Evolutionary conservation across 1,140 invertebrate species (phyloP).

Genomic region (Subanguina moxae): DNA sequence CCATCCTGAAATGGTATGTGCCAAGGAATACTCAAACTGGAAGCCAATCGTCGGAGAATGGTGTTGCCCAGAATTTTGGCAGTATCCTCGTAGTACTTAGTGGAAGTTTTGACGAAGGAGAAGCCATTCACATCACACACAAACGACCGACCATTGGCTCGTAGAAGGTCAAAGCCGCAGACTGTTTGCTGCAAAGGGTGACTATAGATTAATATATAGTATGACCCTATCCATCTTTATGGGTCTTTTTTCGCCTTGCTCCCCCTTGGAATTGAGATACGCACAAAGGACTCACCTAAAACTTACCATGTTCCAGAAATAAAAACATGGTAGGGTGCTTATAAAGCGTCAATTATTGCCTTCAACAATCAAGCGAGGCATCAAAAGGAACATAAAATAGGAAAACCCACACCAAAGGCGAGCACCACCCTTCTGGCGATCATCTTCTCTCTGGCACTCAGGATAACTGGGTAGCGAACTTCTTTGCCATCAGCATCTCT

Average conservation of each 20-base stretch:
- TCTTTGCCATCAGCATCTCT: slow-evolving; percentile 96
- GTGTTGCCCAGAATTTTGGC: slow-evolving; percentile 79
- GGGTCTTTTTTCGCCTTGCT: too few relatives aligned
- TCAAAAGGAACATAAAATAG: neutral
- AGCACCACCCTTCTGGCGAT: slow-evolving; percentile 95
- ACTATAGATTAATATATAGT: neutral
- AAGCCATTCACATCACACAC: slow-evolving; percentile 97
- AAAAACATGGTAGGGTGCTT: too few relatives aligned
- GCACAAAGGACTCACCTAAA: too few relatives aligned
- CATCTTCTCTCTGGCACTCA: slow-evolving; percentile 94
- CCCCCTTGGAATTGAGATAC: too few relatives aligned
- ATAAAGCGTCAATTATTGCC: too few relatives aligned
- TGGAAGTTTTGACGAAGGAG: slow-evolving; percentile 98
- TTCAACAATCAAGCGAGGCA: too few relatives aligned
- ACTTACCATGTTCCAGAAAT: too few relatives aligned
- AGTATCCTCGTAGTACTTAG: slow-evolving; percentile 99
- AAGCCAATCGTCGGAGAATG: slow-evolving; percentile 50
- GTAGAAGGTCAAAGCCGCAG: slow-evolving; percentile 95
- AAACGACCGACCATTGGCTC: slow-evolving; percentile 94
- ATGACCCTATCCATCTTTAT: slow-evolving; percentile 6
- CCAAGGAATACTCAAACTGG: slow-evolving; percentile 62
- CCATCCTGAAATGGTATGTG: slow-evolving; percentile 50
- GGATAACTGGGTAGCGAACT: slow-evolving; percentile 93
- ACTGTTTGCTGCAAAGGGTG: slow-evolving; percentile 78
- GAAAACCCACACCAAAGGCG: slow-evolving; percentile 74